Base-by-base conservation (phyloP, 2,888 invertebrate species). In the Rhagium mordax region DNA sequence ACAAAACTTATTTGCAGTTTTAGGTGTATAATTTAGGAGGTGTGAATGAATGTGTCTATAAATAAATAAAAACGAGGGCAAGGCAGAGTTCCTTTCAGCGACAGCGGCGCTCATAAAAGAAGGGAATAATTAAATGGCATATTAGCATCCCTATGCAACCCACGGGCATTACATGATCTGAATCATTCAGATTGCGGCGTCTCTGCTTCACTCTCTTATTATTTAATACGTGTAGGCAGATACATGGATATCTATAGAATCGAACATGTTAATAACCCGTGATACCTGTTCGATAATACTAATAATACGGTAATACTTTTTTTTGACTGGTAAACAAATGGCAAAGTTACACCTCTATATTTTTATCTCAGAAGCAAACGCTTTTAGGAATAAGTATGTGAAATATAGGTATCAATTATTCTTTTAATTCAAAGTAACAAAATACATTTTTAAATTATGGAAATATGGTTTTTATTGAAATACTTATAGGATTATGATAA, bases 31-130 rank as follows among this genome's bases (percentile, higher is more conserved):
- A 76, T 70, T 71, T 70, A 68, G 76, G 70, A 77, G 79, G 77
- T 74, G 77, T 72, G 75, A 76, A 74, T 71, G 64, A 65, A 70
- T 21, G 71, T 70, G 64, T 65, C 70, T 72, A 77, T 71, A 74
- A 72, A 74, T 76, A 77, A 76, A 78, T 78, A 78, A 79, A 79
- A 79, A 79, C 51, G 67, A 74, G 75, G 79, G 75, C 69, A 71
- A 69, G 74, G 60, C 70, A 59, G n/a, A n/a, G 70, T 70, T 24
- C 74, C 75, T 74, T 62, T 70, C 62, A 74, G 78, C 76, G 71
- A 74, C 66, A 72, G 72, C 79, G 79, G 79, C 66, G 69, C 64
- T 65, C 61, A 72, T 75, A 74, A 77, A 79, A 78, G 76, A 71
- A 71, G 65, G 60, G 77, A 79, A 79, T 79, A 76, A 79, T 78